Evolutionary conservation across 2,113 vertebrate species (phyloP).

Genomic region (Lucifuga dentata): DNA sequence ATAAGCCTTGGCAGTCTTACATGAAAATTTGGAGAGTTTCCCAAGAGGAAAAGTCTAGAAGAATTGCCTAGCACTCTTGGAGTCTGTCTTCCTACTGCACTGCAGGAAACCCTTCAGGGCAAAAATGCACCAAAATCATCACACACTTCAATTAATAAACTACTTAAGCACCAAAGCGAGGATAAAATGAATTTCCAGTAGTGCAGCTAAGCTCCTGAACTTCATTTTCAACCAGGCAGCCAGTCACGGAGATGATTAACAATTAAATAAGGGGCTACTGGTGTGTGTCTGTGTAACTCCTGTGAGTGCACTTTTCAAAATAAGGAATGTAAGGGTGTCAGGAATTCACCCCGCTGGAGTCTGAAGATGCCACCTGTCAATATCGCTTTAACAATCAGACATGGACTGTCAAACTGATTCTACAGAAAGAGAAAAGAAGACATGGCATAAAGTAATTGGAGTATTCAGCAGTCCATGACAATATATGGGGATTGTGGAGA

Average conservation of each 20-base stretch:
- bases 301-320: slow-evolving; percentile 28
- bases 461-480: slow-evolving; percentile 53
- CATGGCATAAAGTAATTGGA: slow-evolving; percentile 57
- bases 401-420: slow-evolving; percentile 55
- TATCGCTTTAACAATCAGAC: slow-evolving; percentile 64
- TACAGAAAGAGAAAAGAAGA: slow-evolving; percentile 49
- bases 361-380: slow-evolving; percentile 59
- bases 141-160: slow-evolving; percentile 51
- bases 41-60: slow-evolving; percentile 38
- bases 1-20: slow-evolving; percentile 19
- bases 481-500: slow-evolving; percentile 18
- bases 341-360: slow-evolving; percentile 39
- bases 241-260: slow-evolving; percentile 63
- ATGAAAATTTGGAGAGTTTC: slow-evolving; percentile 34
- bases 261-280: slow-evolving; percentile 53
- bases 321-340: slow-evolving; percentile 20
- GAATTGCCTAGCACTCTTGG: slow-evolving; percentile 26
- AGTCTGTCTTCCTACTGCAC: slow-evolving; percentile 11
- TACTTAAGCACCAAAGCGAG: slow-evolving; percentile 20
- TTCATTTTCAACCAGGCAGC: slow-evolving; percentile 45
- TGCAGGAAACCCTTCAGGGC: slow-evolving; percentile 9
- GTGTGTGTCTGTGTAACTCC: slow-evolving; percentile 43
- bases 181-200: slow-evolving; percentile 46
- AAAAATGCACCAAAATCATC: slow-evolving; percentile 34
- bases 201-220: slow-evolving; percentile 62